Conservation (phyloP, 2,888 invertebrate species). For the Dioctria rufipes region DNA sequence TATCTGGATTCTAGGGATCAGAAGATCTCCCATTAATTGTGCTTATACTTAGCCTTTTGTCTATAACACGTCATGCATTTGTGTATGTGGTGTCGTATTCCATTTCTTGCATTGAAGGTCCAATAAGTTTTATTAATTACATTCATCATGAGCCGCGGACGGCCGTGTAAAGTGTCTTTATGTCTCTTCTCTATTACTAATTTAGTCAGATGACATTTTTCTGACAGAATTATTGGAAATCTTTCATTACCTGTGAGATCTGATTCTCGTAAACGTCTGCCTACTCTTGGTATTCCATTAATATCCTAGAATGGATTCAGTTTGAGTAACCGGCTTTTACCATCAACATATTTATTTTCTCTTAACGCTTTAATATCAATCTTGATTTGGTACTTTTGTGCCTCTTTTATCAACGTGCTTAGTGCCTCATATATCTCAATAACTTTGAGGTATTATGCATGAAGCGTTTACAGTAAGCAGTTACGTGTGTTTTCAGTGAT, state of each 20-base stretch:
- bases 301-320: constrained; percentile 60
- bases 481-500: not conserved
- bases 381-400: too few relatives aligned
- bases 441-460: not conserved
- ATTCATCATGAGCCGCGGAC: not conserved
- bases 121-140: not conserved
- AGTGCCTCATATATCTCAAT: not conserved
- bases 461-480: not conserved
- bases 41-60: too few relatives aligned
- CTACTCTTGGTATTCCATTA: constrained; percentile 61
- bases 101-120: not conserved
- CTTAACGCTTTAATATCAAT: not conserved
- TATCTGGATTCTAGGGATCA: too few relatives aligned
- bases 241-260: constrained; percentile 52
- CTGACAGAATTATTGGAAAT: constrained; percentile 49
- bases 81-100: not conserved
- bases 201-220: not conserved
- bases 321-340: constrained; percentile 28
- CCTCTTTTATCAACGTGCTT: not conserved
- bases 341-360: not conserved
- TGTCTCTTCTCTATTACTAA: not conserved
- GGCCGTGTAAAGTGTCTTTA: too few relatives aligned
- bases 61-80: not conserved
- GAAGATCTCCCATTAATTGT: too few relatives aligned
- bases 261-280: constrained; percentile 61